phyloP scores from a whole-genome alignment of 2,113 vertebrate genomes.

The Carollia perspicillata region DNA sequence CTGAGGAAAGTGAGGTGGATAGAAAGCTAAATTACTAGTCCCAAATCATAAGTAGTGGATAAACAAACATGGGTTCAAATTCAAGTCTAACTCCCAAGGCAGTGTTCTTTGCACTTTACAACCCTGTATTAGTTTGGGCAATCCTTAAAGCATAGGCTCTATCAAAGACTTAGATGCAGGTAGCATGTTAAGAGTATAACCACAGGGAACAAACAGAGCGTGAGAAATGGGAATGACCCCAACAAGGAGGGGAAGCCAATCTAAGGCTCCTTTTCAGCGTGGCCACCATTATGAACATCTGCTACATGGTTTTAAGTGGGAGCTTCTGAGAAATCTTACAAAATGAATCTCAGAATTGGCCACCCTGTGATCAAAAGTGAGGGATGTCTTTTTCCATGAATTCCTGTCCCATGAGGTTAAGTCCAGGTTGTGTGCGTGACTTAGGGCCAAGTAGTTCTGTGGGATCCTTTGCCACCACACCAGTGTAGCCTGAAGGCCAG shows the following conservation, averaged over 20 bases:
- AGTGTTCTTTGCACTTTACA: not conserved
- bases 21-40: not conserved
- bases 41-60: not conserved
- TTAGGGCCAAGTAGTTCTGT: not conserved
- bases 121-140: not conserved
- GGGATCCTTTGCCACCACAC: not conserved
- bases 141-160: not conserved
- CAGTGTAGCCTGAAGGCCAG: not conserved
- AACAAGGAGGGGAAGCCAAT: not conserved
- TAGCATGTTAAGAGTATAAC: not conserved
- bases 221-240: not conserved
- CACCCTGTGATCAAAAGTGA: not conserved
- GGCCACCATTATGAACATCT: not conserved
- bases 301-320: not conserved
- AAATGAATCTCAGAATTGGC: not conserved
- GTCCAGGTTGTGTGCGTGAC: not conserved
- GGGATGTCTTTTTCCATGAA: not conserved
- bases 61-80: not conserved
- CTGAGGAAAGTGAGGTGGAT: not conserved
- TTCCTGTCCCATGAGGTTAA: not conserved
- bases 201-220: not conserved
- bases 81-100: not conserved
- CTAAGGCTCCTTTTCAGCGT: not conserved
- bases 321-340: not conserved
- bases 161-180: not conserved